Evolutionary conservation across 2,888 invertebrate species (phyloP).

Genomic region (Seira ritae): DNA sequence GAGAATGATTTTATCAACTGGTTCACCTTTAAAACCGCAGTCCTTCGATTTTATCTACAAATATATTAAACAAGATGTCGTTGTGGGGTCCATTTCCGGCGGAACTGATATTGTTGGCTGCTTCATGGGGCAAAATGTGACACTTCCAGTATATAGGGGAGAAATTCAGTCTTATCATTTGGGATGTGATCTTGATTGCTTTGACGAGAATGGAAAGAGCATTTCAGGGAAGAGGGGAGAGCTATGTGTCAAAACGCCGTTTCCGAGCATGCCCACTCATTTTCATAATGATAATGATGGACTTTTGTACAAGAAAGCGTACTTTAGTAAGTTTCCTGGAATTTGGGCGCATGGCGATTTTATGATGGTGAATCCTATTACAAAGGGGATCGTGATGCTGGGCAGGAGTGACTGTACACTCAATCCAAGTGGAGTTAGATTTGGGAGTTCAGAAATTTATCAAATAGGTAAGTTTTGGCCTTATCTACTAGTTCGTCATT

Average conservation of each 20-base stretch:
- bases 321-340: slow-evolving; percentile 77
- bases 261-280: slow-evolving; percentile 79
- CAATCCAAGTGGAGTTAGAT: slow-evolving; percentile 79
- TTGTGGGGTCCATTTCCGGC: slow-evolving; percentile 78
- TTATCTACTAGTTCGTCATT: not conserved
- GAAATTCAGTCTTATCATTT: slow-evolving; percentile 78
- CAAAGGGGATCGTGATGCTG: slow-evolving; percentile 79
- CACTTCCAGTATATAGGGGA: slow-evolving; percentile 78
- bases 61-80: slow-evolving; percentile 77
- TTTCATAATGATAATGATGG: slow-evolving; percentile 78
- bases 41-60: slow-evolving; percentile 79
- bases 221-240: slow-evolving; percentile 78
- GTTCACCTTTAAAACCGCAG: slow-evolving; percentile 78
- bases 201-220: slow-evolving; percentile 76
- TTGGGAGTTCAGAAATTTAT: slow-evolving; percentile 81
- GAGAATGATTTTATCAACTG: slow-evolving; percentile 78
- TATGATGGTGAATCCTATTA: slow-evolving; percentile 76
- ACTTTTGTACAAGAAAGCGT: slow-evolving; percentile 77
- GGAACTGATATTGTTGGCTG: slow-evolving; percentile 80
- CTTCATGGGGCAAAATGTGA: slow-evolving; percentile 78
- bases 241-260: slow-evolving; percentile 78
- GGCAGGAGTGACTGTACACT: slow-evolving; percentile 79
- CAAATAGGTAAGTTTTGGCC: slow-evolving; percentile 76
- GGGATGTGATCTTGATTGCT: slow-evolving; percentile 78
- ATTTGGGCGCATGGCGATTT: slow-evolving; percentile 80